Percentiles rank a stretch among this genome's conserved stretches.
Conservation (phyloP, 2,113 vertebrate species). For the Lasiurus cinereus region DNA sequence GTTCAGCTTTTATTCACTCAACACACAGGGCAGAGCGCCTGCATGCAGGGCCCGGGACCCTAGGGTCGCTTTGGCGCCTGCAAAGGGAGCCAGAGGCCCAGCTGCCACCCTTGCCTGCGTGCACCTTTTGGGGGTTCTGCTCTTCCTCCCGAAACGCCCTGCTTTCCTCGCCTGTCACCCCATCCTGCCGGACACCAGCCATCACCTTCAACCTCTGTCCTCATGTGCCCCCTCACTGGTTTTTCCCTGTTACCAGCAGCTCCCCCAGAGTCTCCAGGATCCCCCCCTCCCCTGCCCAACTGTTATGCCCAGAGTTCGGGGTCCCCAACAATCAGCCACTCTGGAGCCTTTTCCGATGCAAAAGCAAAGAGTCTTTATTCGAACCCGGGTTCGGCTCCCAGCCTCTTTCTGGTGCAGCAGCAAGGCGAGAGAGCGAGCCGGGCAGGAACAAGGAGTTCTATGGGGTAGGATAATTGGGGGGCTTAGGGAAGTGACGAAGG, state of each 20-base stretch:
- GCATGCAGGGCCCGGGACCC: background rate
- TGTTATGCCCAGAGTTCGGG: too few species aligned
- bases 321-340: too few species aligned
- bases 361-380: too few species aligned
- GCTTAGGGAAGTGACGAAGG: too few species aligned
- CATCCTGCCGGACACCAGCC: too few species aligned
- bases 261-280: background rate
- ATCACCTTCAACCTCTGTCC: background rate
- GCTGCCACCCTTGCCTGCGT: background rate
- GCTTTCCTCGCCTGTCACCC: background rate
- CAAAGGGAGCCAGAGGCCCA: background rate
- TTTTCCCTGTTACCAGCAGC: too few species aligned
- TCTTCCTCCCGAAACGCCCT: background rate
- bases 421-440: too few species aligned
- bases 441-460: too few species aligned
- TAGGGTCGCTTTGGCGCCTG: background rate
- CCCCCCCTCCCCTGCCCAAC: background rate
- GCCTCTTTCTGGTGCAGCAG: too few species aligned
- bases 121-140: background rate
- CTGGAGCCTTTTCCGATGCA: too few species aligned
- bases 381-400: too few species aligned
- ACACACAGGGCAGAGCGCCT: background rate
- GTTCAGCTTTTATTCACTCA: background rate
- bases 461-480: too few species aligned
- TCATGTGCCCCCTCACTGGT: accelerated